Conservation (phyloP, 1,140 invertebrate genomes). For the Orussus abietinus region DNA sequence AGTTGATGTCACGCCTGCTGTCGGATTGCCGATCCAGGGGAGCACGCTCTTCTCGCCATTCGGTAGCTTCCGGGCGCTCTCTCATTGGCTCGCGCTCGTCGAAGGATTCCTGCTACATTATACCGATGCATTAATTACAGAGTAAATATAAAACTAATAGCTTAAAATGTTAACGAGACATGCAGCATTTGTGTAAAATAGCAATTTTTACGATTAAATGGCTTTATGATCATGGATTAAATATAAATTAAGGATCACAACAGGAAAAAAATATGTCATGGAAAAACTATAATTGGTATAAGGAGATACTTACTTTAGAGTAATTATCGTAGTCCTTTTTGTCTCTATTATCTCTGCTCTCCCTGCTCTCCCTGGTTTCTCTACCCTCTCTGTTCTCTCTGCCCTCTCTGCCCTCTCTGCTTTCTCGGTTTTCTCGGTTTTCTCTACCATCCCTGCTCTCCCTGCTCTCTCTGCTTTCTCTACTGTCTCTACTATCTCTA, state of each 20-base stretch:
- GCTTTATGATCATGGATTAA: no score
- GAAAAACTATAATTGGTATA: no score
- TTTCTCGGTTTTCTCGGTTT: conserved; percentile 6
- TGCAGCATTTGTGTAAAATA: no score
- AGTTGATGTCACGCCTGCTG: conserved; percentile 24
- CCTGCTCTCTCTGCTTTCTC: conserved; percentile 44
- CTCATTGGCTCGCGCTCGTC: conserved; percentile 45
- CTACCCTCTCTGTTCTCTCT: conserved; percentile 3
- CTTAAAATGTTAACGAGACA: no score
- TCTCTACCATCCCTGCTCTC: conserved; percentile 21
- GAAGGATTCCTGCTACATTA: conserved; percentile 51
- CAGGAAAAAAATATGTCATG: no score
- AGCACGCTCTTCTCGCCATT: conserved; percentile 41
- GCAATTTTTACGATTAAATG: no score
- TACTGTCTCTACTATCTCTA: conserved; percentile 31
- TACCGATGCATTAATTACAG: no score
- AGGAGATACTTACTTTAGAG: conserved; percentile 39
- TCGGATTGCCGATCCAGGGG: conserved; percentile 26
- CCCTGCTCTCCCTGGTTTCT: neutral
- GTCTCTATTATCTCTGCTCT: conserved; percentile 32
- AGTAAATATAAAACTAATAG: no score
- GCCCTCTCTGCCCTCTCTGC: conserved; percentile 15
- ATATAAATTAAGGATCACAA: no score
- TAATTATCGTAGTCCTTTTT: conserved; percentile 48
- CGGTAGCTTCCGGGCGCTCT: conserved; percentile 28